Evolutionary conservation across 1,140 invertebrate species (phyloP).

Genomic region (Papilio polyxenes): DNA sequence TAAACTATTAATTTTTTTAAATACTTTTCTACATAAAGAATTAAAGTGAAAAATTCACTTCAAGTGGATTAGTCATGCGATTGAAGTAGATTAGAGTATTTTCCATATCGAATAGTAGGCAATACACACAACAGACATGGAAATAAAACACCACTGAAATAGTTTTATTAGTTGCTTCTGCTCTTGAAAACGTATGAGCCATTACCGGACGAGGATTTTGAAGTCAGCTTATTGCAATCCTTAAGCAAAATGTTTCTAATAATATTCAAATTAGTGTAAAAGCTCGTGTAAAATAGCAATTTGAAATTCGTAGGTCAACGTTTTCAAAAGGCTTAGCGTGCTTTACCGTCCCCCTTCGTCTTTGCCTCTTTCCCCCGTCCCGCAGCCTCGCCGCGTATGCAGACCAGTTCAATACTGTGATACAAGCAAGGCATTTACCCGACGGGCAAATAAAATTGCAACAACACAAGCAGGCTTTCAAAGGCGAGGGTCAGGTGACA

Average conservation of each 20-base stretch:
- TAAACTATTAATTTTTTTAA: too few species aligned
- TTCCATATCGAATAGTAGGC: not conserved
- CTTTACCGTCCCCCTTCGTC: not conserved
- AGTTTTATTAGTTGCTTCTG: not conserved
- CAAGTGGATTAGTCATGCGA: not conserved
- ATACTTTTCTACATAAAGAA: not conserved
- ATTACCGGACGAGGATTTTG: not conserved
- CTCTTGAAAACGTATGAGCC: not conserved
- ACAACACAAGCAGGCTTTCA: slow-evolving; percentile 59
- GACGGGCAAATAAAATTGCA: slow-evolving; percentile 64
- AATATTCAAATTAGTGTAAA: not conserved
- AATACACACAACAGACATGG: not conserved
- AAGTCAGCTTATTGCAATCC: not conserved
- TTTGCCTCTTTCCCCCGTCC: not conserved
- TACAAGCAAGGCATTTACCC: slow-evolving; percentile 55
- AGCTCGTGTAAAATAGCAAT: not conserved
- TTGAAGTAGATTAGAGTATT: not conserved
- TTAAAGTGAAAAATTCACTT: not conserved
- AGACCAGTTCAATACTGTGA: slow-evolving; percentile 60
- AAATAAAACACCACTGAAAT: not conserved
- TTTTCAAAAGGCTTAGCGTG: slow-evolving; percentile 15
- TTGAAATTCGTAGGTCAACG: slow-evolving; percentile 4
- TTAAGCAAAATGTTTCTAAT: not conserved
- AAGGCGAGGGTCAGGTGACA: slow-evolving; percentile 65
- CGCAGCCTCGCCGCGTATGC: slow-evolving; percentile 26